A percentile compares a stretch with the other conserved stretches of the same genome.
Conservation (phyloP, 2,888 invertebrate genomes). For the Tachystola acroxantha region DNA sequence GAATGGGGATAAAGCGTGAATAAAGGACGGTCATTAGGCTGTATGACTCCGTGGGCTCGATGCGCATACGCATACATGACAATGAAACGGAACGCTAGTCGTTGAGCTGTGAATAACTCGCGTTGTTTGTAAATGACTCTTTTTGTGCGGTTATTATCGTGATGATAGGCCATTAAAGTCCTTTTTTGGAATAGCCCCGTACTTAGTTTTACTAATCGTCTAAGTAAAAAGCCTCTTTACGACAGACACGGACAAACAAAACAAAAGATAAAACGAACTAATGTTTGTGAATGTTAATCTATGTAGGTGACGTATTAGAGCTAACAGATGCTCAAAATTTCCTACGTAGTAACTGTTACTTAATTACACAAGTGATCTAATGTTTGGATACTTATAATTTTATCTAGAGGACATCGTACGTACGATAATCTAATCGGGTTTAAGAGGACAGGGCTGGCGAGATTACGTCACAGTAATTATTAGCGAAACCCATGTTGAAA, state of each 20-base stretch:
- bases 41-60: constrained; percentile 31
- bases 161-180: background rate
- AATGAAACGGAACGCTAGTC: constrained; percentile 13
- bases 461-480: too few species aligned
- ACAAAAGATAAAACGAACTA: constrained; percentile 23
- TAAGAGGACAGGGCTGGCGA: too few species aligned
- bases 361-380: background rate
- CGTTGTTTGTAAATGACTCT: constrained; percentile 9
- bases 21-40: constrained; percentile 53
- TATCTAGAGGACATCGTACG: constrained; percentile 5
- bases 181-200: background rate
- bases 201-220: background rate
- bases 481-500: too few species aligned
- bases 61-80: constrained; percentile 24
- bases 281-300: constrained; percentile 19
- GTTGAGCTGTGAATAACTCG: constrained; percentile 9
- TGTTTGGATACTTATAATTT: background rate
- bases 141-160: constrained; percentile 4
- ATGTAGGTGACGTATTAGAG: constrained; percentile 10
- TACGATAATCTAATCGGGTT: too few species aligned
- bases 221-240: too few species aligned
- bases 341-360: constrained; percentile 13
- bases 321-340: constrained; percentile 25
- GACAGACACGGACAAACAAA: constrained; percentile 17
- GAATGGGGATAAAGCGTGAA: constrained; percentile 41